Evolutionary conservation across 2,888 invertebrate species (phyloP).

Genomic region (Psylliodes chrysocephalus): DNA sequence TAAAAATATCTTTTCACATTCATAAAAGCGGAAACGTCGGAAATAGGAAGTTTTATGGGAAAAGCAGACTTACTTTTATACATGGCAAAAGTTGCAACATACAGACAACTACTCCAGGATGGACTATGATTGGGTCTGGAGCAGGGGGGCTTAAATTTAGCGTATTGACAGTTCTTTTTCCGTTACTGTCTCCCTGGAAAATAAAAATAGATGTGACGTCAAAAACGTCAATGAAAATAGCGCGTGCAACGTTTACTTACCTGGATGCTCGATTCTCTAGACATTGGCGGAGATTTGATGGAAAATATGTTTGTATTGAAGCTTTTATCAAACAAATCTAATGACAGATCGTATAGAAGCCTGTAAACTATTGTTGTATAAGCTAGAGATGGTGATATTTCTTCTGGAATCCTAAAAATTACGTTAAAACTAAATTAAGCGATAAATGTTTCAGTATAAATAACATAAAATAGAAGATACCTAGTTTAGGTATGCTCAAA

Average conservation of each 20-base stretch:
- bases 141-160: slow-evolving; percentile 78
- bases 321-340: slow-evolving; percentile 94
- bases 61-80: slow-evolving; percentile 68
- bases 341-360: slow-evolving; percentile 91
- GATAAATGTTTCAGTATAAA: too few species aligned
- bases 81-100: slow-evolving; percentile 94
- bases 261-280: slow-evolving; percentile 73
- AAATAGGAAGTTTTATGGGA: too few species aligned
- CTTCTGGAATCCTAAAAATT: slow-evolving; percentile 72
- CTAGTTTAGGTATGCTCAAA: too few species aligned
- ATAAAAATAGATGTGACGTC: neutral
- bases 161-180: slow-evolving; percentile 72
- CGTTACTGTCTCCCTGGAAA: slow-evolving; percentile 41
- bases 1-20: too few species aligned
- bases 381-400: slow-evolving; percentile 80
- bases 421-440: slow-evolving; percentile 63
- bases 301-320: slow-evolving; percentile 73
- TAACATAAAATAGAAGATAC: too few species aligned
- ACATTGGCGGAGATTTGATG: slow-evolving; percentile 73
- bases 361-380: slow-evolving; percentile 88
- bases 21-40: too few species aligned
- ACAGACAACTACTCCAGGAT: slow-evolving; percentile 94
- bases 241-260: slow-evolving; percentile 34
- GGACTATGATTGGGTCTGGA: slow-evolving; percentile 90
- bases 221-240: neutral